Base-by-base conservation (phyloP, 2,888 invertebrate species). In the Cyaniris semiargus region DNA sequence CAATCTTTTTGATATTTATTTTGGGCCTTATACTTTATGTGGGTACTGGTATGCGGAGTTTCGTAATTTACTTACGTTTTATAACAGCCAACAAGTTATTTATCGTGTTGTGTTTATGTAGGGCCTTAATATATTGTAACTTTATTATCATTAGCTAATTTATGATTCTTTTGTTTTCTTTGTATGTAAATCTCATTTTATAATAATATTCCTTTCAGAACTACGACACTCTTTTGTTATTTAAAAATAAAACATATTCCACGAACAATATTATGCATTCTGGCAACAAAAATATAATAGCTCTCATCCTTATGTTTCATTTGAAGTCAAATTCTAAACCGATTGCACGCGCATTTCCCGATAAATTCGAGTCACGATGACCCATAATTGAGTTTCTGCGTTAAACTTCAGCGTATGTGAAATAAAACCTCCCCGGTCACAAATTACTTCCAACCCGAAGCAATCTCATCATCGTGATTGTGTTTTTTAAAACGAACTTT, bases 371-470 rank as follows among this genome's bases (percentile, higher is more conserved):
- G 83, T 83, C 85, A 85, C 86, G 84, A 83, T 85, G 85, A 83
- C 83, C 84, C 84, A 85, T 89, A 89, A 90, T 88, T 88, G 88
- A 89, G 90, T 90, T 89, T 88, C 89, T 86, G 87, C 89, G 90
- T 90, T 89, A 88, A 90, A 90, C 89, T 89, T 86, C 84, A 83
- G 84, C 86, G 86, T 88, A 90, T 87, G 89, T 87, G 86, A 89
- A 90, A 90, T 88, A 90, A 90, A 90, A 86, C 86, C 85, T 84
- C 82, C 83, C 53, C 83, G 80, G 84, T 85, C 84, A 84, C 85
- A 87, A 87, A 87, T 87, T 87, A 86, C 85, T 85, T 84, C 81
- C 83, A 85, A 80, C 84, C 85, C 84, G 80, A 84, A 83, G 85
- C 84, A 86, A 86, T 87, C 86, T 87, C 86, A 86, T 86, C 86